A percentile compares a stretch with the other conserved stretches of the same genome.
Evolutionary conservation across 2,113 vertebrate genomes (phyloP).

Genomic region (Galemys pyrenaicus): DNA sequence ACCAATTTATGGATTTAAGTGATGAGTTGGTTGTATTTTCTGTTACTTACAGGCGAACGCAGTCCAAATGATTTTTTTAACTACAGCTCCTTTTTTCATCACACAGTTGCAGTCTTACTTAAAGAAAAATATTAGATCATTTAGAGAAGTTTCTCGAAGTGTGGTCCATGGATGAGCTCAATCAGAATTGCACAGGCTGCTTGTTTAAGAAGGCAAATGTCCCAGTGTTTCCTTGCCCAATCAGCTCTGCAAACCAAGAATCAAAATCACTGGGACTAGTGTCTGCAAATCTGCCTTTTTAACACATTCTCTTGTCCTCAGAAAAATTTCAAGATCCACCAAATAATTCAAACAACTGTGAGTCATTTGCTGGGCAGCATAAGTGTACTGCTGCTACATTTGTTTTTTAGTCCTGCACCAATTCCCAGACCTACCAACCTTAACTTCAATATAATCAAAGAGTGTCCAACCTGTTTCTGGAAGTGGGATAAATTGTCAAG

Average conservation of each 20-base stretch:
- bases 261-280: not conserved
- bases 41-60: not conserved
- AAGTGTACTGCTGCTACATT: not conserved
- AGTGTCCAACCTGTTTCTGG: not conserved
- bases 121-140: not conserved
- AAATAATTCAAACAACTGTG: not conserved
- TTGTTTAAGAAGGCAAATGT: not conserved
- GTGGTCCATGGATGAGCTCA: not conserved
- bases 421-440: not conserved
- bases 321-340: not conserved
- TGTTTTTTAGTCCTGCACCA: not conserved
- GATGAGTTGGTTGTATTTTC: not conserved
- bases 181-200: not conserved
- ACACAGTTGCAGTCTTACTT: not conserved
- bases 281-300: not conserved
- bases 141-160: not conserved
- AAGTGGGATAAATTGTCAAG: not conserved
- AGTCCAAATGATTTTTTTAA: not conserved
- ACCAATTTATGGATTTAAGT: not conserved
- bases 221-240: not conserved
- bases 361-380: not conserved
- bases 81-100: not conserved
- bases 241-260: not conserved
- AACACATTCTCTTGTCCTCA: not conserved
- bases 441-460: not conserved